Base-by-base conservation (phyloP, 1,140 invertebrate genomes). In the Stenopsyche tienmushanensis region DNA sequence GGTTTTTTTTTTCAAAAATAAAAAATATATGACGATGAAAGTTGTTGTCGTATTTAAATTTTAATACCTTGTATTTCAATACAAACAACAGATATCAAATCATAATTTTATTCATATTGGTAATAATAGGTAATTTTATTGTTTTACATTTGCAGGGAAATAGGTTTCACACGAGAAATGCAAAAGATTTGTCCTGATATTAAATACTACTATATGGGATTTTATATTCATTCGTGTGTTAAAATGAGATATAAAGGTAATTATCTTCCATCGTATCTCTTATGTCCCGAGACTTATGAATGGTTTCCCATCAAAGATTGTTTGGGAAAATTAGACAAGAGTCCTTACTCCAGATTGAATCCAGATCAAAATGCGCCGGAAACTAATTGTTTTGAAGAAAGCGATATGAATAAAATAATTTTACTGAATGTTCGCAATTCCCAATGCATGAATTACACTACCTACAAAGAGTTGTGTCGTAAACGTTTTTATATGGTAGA, bases 221-320 rank as follows among this genome's bases (percentile, higher is more conserved):
- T 90, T 78, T 99, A 99, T 73, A 96, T 99, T 73, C 96, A 99
- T 79, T 87, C 91, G 0, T 99, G 97, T 77, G 86, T 86, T 0
- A 99, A 99, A 82, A 99, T 99, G 97, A 84, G 88, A 65, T 99
- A 98, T 74, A 98, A 98, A 82, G 93, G 92, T 10, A 87, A 90
- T 73, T 90, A 92, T 74, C 77, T 73, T 39, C 94, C 96, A 1
- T 98, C 96, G 0, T 92, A 88, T 74, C 81, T 99, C n/a, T 80
- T 97, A 0, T 99, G 98, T 78, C 96, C 97, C 1, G 94, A 98
- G 81, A 90, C 89, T 0, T 98, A 92, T 73, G 82, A 83, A 17
- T 99, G 96, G 96, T 75, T 75, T 69, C 82, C 84, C 1, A 77
- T 94, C 67, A 79, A 85, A 57, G 82, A 84, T 41, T 90, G 90